A percentile compares a stretch with the other conserved stretches of the same genome.
phyloP scores from a whole-genome alignment of 35 echinoderm and acorn worm species.

The Apostichopus japonicus region DNA sequence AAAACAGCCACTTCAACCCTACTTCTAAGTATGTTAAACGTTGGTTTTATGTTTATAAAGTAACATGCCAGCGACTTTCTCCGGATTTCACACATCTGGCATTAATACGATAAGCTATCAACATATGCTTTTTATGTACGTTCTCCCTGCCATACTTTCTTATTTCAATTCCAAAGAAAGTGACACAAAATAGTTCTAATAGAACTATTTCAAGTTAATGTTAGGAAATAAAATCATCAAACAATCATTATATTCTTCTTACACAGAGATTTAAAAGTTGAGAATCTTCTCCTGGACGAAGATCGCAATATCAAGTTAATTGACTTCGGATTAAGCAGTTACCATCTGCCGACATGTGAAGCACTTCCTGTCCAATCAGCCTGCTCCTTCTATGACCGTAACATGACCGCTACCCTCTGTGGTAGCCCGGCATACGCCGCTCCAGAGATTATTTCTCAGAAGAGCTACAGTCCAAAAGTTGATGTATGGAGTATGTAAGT shows the following conservation, averaged over 20 bases:
- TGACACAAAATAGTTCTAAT: too few species aligned
- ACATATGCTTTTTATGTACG: too few species aligned
- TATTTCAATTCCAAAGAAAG: too few species aligned
- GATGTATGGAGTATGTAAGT: slow-evolving; percentile 99
- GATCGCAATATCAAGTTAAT: slow-evolving; percentile 87
- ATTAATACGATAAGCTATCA: too few species aligned
- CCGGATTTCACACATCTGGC: too few species aligned
- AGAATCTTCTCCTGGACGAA: slow-evolving; percentile 93
- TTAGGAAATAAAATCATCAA: too few species aligned
- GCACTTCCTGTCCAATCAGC: slow-evolving; percentile 8
- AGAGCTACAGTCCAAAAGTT: slow-evolving; percentile 91
- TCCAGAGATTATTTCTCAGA: slow-evolving; percentile 93
- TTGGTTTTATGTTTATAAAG: too few species aligned
- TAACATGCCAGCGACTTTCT: too few species aligned
- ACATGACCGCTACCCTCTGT: slow-evolving; percentile 73
- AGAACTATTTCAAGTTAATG: too few species aligned
- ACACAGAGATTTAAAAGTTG: slow-evolving; percentile 94
- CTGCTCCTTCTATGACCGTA: slow-evolving; percentile 12
- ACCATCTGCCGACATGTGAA: slow-evolving; percentile 28
- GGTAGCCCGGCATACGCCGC: slow-evolving; percentile 98
- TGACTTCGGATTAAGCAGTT: slow-evolving; percentile 94
- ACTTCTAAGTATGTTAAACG: too few species aligned
- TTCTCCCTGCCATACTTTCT: too few species aligned
- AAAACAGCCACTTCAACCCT: too few species aligned
- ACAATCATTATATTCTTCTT: neutral